phyloP scores from a whole-genome alignment of 2,888 invertebrate species.

The Lepas anatifera region DNA sequence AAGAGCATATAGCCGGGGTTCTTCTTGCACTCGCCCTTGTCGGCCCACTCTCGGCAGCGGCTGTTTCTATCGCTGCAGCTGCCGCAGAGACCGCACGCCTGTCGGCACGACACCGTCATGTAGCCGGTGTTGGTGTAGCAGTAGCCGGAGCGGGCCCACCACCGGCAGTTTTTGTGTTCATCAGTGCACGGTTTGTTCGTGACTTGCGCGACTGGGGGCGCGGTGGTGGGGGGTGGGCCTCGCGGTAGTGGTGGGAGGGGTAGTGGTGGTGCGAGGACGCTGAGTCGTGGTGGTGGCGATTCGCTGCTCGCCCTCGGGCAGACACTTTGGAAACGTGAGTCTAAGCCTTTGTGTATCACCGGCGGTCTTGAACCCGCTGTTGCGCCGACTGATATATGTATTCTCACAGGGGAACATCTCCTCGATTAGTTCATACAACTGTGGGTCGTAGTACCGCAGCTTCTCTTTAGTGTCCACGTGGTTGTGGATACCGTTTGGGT shows the following conservation, averaged over 20 bases:
- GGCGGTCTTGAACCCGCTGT: not conserved
- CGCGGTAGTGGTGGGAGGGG: not conserved
- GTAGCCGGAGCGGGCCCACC: constrained; percentile 18
- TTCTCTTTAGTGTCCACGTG: not conserved
- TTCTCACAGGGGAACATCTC: constrained; percentile 2
- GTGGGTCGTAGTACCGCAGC: not conserved
- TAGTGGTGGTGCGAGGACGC: too few relatives aligned
- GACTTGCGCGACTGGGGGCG: not conserved
- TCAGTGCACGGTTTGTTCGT: constrained; percentile 15
- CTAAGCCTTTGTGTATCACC: not conserved
- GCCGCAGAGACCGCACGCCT: constrained; percentile 18
- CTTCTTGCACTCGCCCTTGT: constrained; percentile 16
- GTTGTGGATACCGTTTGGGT: constrained; percentile 8
- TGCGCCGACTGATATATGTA: not conserved
- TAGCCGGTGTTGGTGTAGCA: constrained; percentile 19
- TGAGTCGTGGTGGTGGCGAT: too few relatives aligned
- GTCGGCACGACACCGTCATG: constrained; percentile 19
- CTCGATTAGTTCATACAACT: not conserved
- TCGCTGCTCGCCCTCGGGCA: not conserved
- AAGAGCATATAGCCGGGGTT: constrained; percentile 20
- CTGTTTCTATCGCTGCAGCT: constrained; percentile 18
- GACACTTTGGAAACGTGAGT: not conserved
- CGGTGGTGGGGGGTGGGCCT: not conserved
- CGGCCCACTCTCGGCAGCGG: constrained; percentile 25
- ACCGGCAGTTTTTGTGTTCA: constrained; percentile 18